phyloP scores from a whole-genome alignment of 2,797 vertebrate species.

The Sebastes taczanowskii region DNA sequence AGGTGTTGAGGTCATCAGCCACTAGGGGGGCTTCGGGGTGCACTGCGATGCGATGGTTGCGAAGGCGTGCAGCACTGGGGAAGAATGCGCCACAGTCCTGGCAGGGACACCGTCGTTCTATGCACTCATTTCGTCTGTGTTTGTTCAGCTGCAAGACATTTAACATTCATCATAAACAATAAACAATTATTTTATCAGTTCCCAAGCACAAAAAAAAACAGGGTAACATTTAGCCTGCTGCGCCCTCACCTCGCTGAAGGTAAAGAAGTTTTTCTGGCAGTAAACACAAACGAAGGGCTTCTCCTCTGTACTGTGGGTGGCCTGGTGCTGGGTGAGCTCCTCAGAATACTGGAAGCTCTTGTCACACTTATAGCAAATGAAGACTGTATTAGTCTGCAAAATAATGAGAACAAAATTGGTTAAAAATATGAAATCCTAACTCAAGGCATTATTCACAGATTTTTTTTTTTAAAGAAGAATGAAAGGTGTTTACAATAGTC shows the following conservation, averaged over 20 bases:
- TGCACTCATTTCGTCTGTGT: constrained; percentile 81
- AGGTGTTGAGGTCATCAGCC: constrained; percentile 61
- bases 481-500: neutral
- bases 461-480: neutral
- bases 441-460: neutral
- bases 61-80: constrained; percentile 77
- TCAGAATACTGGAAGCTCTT: constrained; percentile 82
- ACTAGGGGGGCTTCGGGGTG: constrained; percentile 59
- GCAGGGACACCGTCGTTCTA: constrained; percentile 76
- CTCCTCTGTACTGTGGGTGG: constrained; percentile 78
- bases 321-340: constrained; percentile 83
- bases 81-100: constrained; percentile 81
- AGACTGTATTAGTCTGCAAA: constrained; percentile 79
- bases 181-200: neutral
- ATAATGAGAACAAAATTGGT: neutral
- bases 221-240: neutral
- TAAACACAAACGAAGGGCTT: constrained; percentile 80
- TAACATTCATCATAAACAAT: neutral
- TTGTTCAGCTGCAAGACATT: constrained; percentile 76
- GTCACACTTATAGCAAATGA: constrained; percentile 87
- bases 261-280: constrained; percentile 78
- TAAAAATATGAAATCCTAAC: neutral
- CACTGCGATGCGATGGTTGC: constrained; percentile 77
- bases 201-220: neutral
- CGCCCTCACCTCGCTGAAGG: constrained; percentile 79